These are phyloP conservation scores for Cerastoderma edule DNA, from an alignment of 2,888 invertebrate genomes.

Conservation along the genomic window DNA sequence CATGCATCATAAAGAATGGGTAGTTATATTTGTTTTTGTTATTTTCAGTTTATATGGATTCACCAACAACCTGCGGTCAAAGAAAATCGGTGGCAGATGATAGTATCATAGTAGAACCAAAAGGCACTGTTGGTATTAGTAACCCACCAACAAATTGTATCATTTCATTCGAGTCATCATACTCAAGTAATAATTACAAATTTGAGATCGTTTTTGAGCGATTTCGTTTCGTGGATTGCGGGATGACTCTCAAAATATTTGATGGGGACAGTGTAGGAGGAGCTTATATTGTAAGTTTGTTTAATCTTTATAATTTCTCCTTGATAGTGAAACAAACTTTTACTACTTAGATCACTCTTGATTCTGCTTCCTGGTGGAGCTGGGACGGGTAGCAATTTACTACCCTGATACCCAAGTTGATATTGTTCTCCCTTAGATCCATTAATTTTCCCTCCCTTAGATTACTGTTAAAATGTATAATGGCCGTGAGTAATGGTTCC, in stretches of 20 bases:
- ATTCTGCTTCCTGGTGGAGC: no score
- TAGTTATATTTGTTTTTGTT: no score
- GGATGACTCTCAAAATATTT: constrained; percentile 66
- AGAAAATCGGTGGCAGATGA: constrained; percentile 67
- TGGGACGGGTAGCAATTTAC: no score
- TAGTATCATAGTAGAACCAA: constrained; percentile 63
- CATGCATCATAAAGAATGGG: no score
- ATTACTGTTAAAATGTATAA: no score
- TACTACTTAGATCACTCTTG: no score
- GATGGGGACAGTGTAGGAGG: constrained; percentile 66
- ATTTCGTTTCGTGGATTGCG: constrained; percentile 70
- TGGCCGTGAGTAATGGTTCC: no score
- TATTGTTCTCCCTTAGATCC: no score
- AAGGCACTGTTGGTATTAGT: constrained; percentile 60
- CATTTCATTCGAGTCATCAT: constrained; percentile 66
- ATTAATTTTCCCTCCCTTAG: no score
- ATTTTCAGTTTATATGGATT: constrained; percentile 53
- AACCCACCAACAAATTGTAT: constrained; percentile 70
- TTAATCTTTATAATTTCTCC: neutral
- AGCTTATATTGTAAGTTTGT: constrained; percentile 67
- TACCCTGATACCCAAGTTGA: no score
- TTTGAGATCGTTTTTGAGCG: constrained; percentile 71
- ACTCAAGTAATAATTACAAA: constrained; percentile 68
- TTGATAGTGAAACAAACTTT: no score
- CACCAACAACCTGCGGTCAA: constrained; percentile 62